These are phyloP conservation scores for Euura lappo DNA, from an alignment of 1,140 invertebrate species.

Conservation along the genomic window DNA sequence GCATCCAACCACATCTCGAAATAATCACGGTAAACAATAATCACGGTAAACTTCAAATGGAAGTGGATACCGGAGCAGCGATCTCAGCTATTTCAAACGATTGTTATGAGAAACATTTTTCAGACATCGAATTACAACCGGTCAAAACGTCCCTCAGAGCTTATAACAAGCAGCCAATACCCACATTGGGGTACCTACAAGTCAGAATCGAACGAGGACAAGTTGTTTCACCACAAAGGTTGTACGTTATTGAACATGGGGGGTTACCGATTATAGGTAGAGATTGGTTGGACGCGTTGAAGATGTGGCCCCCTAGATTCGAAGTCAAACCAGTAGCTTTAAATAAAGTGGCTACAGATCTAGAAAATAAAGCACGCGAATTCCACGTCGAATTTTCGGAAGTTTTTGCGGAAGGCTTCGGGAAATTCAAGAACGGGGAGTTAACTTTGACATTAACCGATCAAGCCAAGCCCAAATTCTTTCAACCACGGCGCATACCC, in stretches of 20 bases:
- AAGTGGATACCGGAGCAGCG: too few relatives aligned
- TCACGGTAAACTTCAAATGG: too few relatives aligned
- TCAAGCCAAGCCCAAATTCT: background rate
- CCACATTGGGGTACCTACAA: background rate
- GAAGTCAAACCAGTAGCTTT: background rate
- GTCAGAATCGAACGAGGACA: background rate
- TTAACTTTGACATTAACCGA: background rate
- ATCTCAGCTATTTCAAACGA: too few relatives aligned
- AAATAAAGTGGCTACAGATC: background rate
- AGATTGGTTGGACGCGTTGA: background rate
- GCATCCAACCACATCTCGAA: too few relatives aligned
- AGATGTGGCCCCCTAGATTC: background rate
- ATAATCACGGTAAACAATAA: too few relatives aligned
- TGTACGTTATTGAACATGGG: background rate
- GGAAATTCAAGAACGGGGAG: background rate
- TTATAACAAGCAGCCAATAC: too few relatives aligned
- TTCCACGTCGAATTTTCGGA: background rate
- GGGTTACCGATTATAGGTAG: background rate
- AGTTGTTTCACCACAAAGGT: background rate
- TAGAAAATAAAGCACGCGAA: background rate
- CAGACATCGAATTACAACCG: too few relatives aligned
- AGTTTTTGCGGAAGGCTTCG: background rate
- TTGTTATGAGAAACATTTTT: too few relatives aligned
- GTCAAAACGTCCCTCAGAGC: too few relatives aligned
- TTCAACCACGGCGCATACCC: background rate